Evolutionary conservation across 2,888 invertebrate genomes (phyloP).

Genomic region (Pseudanteris insignis): DNA sequence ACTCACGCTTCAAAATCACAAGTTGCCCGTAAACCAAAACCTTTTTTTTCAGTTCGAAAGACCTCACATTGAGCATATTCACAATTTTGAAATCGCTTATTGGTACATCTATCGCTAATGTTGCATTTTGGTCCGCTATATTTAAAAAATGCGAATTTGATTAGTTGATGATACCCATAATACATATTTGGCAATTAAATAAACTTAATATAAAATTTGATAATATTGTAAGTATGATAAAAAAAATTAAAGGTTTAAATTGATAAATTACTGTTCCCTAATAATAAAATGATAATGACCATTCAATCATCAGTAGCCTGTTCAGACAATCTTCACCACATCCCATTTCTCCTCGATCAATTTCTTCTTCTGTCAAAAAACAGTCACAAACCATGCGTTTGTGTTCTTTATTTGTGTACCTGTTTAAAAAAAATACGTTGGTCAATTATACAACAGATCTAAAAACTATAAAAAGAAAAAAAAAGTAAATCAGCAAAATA

Average conservation of each 20-base stretch:
- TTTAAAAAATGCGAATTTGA: background rate
- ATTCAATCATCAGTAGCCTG: conserved; percentile 97
- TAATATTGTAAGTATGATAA: too few species aligned
- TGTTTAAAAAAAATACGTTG: conserved; percentile 48
- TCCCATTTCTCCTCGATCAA: conserved; percentile 82
- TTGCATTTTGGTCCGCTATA: conserved; percentile 88
- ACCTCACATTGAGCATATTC: conserved; percentile 86
- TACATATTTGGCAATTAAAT: too few species aligned
- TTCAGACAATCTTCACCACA: conserved; percentile 98
- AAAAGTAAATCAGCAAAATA: too few species aligned
- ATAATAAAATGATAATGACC: too few species aligned
- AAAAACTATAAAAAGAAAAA: background rate
- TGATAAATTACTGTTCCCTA: too few species aligned
- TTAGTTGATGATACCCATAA: too few species aligned
- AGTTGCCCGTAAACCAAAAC: conserved; percentile 87
- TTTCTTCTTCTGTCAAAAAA: conserved; percentile 88
- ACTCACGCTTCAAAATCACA: conserved; percentile 78
- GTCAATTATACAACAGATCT: background rate
- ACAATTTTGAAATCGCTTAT: conserved; percentile 90
- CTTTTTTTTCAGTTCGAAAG: conserved; percentile 93
- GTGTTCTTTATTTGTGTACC: conserved; percentile 85
- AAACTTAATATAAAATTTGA: too few species aligned
- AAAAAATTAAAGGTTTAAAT: too few species aligned
- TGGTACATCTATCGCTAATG: conserved; percentile 90
- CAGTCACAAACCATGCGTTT: conserved; percentile 96